phyloP scores from a whole-genome alignment of 2,113 vertebrate genomes.

The Microtus pennsylvanicus region DNA sequence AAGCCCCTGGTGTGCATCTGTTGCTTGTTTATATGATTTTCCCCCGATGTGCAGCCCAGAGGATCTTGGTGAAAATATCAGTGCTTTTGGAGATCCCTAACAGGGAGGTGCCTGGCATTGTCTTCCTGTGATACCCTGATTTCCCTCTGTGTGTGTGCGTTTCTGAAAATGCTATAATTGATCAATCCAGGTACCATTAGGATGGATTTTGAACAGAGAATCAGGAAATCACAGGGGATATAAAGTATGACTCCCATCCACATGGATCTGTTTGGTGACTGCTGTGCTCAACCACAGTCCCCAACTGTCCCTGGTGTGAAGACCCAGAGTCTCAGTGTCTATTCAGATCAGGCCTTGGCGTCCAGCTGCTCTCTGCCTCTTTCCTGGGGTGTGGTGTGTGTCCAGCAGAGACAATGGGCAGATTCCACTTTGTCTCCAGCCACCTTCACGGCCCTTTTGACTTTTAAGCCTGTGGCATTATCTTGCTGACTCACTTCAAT shows the following conservation, averaged over 20 bases:
- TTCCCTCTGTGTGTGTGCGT: not conserved
- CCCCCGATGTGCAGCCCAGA: not conserved
- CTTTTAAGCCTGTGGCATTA: not conserved
- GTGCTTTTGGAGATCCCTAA: not conserved
- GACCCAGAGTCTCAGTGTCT: not conserved
- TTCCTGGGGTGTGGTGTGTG: too few relatives aligned
- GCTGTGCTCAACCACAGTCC: not conserved
- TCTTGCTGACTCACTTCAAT: not conserved
- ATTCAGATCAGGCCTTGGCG: too few relatives aligned
- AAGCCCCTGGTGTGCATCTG: too few relatives aligned
- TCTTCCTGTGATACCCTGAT: not conserved
- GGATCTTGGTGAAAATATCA: not conserved
- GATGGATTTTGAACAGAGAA: not conserved
- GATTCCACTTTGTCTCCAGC: too few relatives aligned
- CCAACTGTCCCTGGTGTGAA: too few relatives aligned
- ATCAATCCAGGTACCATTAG: not conserved
- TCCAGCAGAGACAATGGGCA: not conserved
- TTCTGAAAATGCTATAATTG: not conserved
- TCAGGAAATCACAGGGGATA: not conserved
- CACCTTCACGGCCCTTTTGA: not conserved
- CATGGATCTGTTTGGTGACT: not conserved
- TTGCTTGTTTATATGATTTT: not conserved
- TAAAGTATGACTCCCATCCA: too few relatives aligned
- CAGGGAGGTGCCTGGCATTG: fast-evolving
- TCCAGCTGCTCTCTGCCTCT: not conserved